Conservation (phyloP, 2,113 vertebrate species). For the Neogale vison region DNA sequence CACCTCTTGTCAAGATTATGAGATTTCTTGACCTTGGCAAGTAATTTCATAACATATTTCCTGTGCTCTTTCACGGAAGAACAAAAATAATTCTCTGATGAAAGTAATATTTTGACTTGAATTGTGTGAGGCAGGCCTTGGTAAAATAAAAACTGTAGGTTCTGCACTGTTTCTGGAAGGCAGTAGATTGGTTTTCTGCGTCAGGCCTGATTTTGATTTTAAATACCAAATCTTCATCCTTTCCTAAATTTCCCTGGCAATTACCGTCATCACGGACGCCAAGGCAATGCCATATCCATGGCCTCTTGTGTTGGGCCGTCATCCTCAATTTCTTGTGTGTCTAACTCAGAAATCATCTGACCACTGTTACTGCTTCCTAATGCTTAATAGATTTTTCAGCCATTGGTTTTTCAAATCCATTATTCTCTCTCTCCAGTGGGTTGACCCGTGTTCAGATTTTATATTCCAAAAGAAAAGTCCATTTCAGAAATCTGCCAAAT, state of each 20-base stretch:
- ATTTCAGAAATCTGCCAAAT: slow-evolving; percentile 6
- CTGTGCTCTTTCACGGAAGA: slow-evolving; percentile 33
- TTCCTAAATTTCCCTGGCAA: slow-evolving; percentile 44
- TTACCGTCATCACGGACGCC: not conserved
- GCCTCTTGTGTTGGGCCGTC: not conserved
- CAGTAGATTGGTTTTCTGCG: not conserved
- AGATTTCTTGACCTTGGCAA: slow-evolving; percentile 61
- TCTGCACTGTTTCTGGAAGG: not conserved
- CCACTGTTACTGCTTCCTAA: not conserved
- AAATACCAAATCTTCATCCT: slow-evolving; percentile 35
- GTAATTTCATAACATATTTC: slow-evolving; percentile 57
- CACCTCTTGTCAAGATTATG: not conserved
- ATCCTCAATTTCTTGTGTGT: not conserved
- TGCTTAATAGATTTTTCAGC: not conserved
- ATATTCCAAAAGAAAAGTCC: not conserved
- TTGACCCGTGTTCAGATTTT: not conserved
- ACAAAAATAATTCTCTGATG: slow-evolving; percentile 58
- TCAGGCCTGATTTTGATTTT: slow-evolving; percentile 34
- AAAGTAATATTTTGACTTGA: slow-evolving; percentile 59
- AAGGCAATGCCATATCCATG: not conserved
- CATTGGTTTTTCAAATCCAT: not conserved
- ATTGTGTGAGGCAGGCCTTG: slow-evolving; percentile 12
- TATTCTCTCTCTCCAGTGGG: not conserved
- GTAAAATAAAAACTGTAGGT: not conserved
- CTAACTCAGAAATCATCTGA: not conserved